phyloP scores from a whole-genome alignment of 2,113 vertebrate species.

The Desmodus rotundus region DNA sequence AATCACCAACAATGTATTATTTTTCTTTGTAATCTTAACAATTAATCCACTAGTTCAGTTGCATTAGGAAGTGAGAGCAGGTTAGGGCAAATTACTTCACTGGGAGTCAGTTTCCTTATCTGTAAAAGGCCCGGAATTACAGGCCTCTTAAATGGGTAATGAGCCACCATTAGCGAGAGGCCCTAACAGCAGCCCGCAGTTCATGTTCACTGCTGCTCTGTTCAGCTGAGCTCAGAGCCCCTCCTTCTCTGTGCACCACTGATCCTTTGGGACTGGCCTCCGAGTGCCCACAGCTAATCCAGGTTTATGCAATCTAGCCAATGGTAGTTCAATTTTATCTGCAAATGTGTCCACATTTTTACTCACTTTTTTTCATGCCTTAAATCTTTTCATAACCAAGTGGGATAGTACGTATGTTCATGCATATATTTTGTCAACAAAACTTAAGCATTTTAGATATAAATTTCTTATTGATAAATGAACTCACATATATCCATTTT shows the following conservation, averaged over 20 bases:
- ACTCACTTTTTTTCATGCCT: not conserved
- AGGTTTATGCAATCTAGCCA: not conserved
- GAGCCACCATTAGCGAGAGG: not conserved
- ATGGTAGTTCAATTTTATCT: not conserved
- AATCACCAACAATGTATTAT: not conserved
- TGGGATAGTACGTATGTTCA: not conserved
- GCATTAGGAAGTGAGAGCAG: not conserved
- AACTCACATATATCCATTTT: not conserved
- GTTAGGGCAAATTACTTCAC: not conserved
- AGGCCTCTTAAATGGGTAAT: not conserved
- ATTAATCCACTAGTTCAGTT: not conserved
- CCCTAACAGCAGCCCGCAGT: not conserved
- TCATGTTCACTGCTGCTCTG: not conserved
- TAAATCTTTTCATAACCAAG: not conserved
- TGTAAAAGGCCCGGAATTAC: not conserved
- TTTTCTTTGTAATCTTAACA: not conserved
- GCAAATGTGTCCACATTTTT: not conserved
- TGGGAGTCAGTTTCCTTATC: not conserved
- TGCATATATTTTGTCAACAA: not conserved
- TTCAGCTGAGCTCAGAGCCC: not conserved
- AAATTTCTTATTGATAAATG: not conserved
- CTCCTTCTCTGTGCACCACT: not conserved
- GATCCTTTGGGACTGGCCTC: not conserved
- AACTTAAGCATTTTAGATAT: not conserved
- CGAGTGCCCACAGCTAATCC: accelerated